These are phyloP conservation scores for Mergus octosetaceus DNA, from an alignment of 2,797 vertebrate species.

Conservation along the genomic window DNA sequence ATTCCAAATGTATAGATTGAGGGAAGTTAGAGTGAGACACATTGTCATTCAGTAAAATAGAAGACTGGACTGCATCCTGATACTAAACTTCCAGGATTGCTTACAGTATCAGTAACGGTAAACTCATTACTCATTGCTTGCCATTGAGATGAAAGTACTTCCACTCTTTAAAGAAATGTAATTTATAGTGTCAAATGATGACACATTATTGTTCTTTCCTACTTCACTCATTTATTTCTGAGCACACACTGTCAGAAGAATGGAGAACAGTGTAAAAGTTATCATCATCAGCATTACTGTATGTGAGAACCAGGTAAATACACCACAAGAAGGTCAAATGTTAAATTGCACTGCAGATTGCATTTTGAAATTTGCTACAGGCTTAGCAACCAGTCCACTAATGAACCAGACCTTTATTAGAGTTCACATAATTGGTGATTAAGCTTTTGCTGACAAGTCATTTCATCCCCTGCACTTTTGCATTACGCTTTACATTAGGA, in stretches of 20 bases:
- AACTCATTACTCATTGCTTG: not conserved
- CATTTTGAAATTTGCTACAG: conserved; percentile 55
- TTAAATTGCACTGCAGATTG: conserved; percentile 48
- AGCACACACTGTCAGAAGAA: not conserved
- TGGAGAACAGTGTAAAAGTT: not conserved
- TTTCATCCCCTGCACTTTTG: conserved; percentile 64
- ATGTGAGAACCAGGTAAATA: conserved; percentile 1
- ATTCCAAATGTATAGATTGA: not conserved
- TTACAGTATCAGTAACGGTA: not conserved
- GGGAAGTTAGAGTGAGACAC: not conserved
- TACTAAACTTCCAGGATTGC: not conserved
- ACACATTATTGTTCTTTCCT: not conserved
- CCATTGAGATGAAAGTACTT: not conserved
- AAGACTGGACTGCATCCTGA: not conserved
- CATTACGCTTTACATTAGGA: conserved; percentile 47
- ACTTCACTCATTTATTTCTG: not conserved
- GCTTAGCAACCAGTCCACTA: conserved; percentile 40
- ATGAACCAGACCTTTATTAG: conserved; percentile 66
- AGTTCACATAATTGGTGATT: conserved; percentile 60
- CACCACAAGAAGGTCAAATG: conserved; percentile 57
- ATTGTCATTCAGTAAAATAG: not conserved
- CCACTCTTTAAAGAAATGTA: rapidly evolving
- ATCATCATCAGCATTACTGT: conserved; percentile 7
- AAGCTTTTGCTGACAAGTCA: conserved; percentile 70
- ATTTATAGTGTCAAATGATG: not conserved